A percentile compares a stretch with the other conserved stretches of the same genome.
phyloP scores from a whole-genome alignment of 2,797 vertebrate species.

The Parauchenoglanis ngamensis region DNA sequence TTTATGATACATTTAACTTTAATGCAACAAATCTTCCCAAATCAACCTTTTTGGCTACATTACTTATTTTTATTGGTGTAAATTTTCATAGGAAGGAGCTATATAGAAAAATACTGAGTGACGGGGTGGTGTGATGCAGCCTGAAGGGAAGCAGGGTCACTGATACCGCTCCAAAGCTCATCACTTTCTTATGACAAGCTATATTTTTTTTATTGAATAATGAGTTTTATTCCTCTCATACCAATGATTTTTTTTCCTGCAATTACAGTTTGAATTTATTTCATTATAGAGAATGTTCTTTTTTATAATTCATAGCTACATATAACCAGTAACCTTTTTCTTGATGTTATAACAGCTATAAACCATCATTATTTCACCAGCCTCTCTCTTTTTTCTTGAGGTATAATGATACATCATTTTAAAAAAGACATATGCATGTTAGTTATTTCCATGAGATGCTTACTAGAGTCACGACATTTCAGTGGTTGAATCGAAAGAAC shows the following conservation, averaged over 20 bases:
- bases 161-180: neutral
- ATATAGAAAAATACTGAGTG: neutral
- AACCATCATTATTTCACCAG: no score
- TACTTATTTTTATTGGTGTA: neutral
- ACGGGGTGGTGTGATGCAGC: neutral
- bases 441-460: neutral
- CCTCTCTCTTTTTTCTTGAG: no score
- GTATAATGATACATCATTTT: no score
- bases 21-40: no score
- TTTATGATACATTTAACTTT: no score
- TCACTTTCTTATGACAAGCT: neutral
- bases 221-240: neutral
- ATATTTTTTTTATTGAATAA: no score
- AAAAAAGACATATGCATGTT: neutral
- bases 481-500: neutral
- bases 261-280: neutral
- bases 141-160: neutral
- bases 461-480: neutral
- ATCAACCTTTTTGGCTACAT: neutral
- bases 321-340: neutral
- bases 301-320: neutral
- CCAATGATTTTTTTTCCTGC: no score
- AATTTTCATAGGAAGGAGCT: no score
- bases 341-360: neutral
- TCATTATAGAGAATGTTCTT: neutral